A percentile compares a stretch with the other conserved stretches of the same genome.
phyloP scores from a whole-genome alignment of 2,113 vertebrate species.

The Dendrocopos noguchii region DNA sequence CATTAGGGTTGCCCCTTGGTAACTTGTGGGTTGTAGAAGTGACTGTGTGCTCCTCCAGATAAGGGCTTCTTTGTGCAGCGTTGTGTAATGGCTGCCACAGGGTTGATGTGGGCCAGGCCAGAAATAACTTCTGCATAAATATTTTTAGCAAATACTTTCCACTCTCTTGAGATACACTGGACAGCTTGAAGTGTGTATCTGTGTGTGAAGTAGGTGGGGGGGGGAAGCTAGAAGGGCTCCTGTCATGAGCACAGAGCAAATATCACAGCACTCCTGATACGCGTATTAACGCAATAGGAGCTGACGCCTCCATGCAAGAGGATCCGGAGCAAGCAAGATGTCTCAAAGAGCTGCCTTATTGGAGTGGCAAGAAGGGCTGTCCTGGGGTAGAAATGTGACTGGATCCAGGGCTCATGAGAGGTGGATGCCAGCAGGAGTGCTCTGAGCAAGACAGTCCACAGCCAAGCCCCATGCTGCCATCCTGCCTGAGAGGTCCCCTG shows the following conservation, averaged over 20 bases:
- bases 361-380: not conserved
- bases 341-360: not conserved
- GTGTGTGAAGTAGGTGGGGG: not conserved
- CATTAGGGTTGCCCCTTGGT: not conserved
- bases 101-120: constrained; percentile 21
- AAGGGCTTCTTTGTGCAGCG: constrained; percentile 7
- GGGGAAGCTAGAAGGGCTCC: not conserved
- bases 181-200: constrained; percentile 11
- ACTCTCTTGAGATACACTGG: constrained; percentile 7
- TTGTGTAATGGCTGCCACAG: constrained; percentile 12
- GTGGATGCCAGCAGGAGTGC: not conserved
- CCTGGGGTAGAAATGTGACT: not conserved
- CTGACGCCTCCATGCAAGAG: not conserved
- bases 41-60: constrained; percentile 39
- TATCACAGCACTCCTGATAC: not conserved
- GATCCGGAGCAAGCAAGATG: not conserved
- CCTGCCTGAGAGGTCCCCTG: not conserved
- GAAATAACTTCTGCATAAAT: constrained; percentile 53
- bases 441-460: accelerated
- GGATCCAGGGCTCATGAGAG: not conserved
- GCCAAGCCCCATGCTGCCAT: not conserved
- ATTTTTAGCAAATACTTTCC: constrained; percentile 61
- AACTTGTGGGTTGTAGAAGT: not conserved
- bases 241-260: not conserved
- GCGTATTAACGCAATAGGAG: accelerated